Evolutionary conservation across 2,888 invertebrate species (phyloP).

Genomic region (Limenitis camilla): DNA sequence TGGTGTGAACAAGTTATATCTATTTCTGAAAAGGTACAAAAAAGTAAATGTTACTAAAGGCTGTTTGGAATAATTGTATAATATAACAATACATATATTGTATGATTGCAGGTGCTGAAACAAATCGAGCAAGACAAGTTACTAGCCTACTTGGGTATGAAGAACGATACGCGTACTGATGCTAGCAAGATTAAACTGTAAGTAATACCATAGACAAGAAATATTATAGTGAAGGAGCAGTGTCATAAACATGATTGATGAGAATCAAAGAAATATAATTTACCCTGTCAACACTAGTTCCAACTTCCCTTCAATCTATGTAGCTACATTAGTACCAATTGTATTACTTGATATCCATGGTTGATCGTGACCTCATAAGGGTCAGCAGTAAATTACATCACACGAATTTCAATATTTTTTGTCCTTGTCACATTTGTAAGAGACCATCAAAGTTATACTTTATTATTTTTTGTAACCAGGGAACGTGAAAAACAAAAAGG

Average conservation of each 20-base stretch:
- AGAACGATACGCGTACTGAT: conserved; percentile 87
- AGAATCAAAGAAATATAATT: no score
- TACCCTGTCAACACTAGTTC: no score
- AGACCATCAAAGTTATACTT: no score
- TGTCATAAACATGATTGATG: no score
- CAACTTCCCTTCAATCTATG: background rate
- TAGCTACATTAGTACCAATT: background rate
- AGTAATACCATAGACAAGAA: conserved; percentile 43
- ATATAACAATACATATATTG: no score
- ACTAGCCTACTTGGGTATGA: conserved; percentile 87
- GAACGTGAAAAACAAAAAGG: conserved; percentile 90
- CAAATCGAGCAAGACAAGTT: conserved; percentile 85
- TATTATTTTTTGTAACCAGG: conserved; percentile 51
- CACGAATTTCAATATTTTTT: no score
- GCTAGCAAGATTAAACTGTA: conserved; percentile 88
- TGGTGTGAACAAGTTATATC: conserved; percentile 64
- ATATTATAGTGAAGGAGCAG: no score
- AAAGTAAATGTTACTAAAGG: no score
- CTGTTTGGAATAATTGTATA: no score
- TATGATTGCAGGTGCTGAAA: conserved; percentile 45
- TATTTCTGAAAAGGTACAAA: conserved; percentile 74
- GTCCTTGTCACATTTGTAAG: no score
- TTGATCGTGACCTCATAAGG: no score
- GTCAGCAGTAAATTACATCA: no score
- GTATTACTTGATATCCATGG: background rate